Evolutionary conservation across 2,113 vertebrate genomes (phyloP), one percentile per base, ranked within the genome.

Genomic region (Mus pahari): DNA sequence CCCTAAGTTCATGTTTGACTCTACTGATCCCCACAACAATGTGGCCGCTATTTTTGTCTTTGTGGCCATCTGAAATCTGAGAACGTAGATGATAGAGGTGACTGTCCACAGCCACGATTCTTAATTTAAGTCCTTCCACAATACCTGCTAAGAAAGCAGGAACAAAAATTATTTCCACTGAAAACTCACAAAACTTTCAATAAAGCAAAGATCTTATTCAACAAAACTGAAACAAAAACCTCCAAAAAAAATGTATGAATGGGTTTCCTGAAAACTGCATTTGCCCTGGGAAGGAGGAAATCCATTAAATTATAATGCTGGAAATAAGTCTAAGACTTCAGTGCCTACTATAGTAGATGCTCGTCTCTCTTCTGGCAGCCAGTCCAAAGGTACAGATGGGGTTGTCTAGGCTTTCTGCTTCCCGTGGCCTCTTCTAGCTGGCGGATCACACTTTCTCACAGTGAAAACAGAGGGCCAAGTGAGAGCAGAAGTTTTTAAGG

Each of bases 121-220:
- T 91, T 83, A 74, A n/a, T 71, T 64, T 94, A 78, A 91, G 39
- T 86, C 60, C 83, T 92, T 64, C 93, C 7, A 82, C 53, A 75
- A 83, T 71, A 75, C 24, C 91, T 91, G 66, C 73, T 89, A 90
- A 74, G 48, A 42, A 86, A 95, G 20, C 42, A 89, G 24, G 53
- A 60, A 75, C 53, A 94, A 86, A 83, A 90, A 71, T 81, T n/a
- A 81, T 81, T 96, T 75, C 2, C 33, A 0, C 33, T 58, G 28
- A 10, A 86, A 96, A 83, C 45, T 75, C 48, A 75, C 13, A 86
- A 55, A 82, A 7, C 13, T 92, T 79, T 82, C 62, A 95, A 8
- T 71, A 90, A 92, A 93, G n/a, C 26, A 86, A 89, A 74, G 6
- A 60, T 86, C 36, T 48, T 91, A 66, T 48, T 86, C 33, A 83